A percentile compares a stretch with the other conserved stretches of the same genome.
Conservation (phyloP, 1,140 invertebrate genomes). For the Tribolium madens region DNA sequence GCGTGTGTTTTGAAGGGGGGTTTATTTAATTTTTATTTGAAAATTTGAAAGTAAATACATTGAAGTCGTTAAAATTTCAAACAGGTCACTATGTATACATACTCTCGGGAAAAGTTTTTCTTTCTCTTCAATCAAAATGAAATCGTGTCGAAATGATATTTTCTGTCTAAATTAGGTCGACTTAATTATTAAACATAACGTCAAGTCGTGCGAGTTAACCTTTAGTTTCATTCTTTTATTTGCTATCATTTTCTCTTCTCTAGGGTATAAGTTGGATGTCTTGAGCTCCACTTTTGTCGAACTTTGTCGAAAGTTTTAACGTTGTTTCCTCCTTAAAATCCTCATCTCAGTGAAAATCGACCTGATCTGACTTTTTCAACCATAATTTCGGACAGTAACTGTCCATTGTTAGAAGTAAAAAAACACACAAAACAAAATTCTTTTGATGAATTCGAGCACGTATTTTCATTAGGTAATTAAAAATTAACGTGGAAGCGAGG, state of each 20-base stretch:
- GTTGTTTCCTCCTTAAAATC: neutral
- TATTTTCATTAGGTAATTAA: neutral
- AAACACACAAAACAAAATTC: neutral
- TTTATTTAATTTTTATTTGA: neutral
- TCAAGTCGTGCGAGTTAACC: neutral
- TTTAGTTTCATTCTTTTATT: conserved; percentile 9
- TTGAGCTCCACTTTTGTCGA: neutral
- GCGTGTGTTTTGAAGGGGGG: neutral
- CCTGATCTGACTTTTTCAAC: neutral
- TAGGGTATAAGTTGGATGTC: neutral
- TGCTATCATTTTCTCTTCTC: neutral
- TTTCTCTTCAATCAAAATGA: neutral
- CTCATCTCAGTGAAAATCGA: neutral
- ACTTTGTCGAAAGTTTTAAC: neutral
- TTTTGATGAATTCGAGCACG: neutral
- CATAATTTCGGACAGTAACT: no score
- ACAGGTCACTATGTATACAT: neutral
- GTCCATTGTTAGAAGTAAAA: no score
- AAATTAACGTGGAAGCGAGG: neutral
- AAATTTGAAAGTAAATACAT: no score
- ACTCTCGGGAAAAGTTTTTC: neutral
- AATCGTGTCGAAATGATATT: conserved; percentile 1
- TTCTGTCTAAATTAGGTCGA: neutral
- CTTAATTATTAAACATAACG: conserved; percentile 22
- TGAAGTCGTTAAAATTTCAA: no score